These are phyloP conservation scores for Brachionus asplanchnoidis DNA, from an alignment of 1,140 invertebrate species.

Conservation along the genomic window DNA sequence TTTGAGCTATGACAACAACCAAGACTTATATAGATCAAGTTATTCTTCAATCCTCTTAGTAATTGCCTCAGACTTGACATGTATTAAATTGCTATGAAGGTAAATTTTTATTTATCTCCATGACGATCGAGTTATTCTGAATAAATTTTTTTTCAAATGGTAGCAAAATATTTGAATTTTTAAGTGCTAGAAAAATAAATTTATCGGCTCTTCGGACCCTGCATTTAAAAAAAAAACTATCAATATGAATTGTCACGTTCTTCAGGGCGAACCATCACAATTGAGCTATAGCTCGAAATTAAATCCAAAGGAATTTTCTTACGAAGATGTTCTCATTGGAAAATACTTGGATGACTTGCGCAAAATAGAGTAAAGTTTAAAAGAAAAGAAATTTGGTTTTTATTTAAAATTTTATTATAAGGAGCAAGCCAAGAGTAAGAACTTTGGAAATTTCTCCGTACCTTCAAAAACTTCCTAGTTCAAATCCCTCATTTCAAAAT, in stretches of 20 bases:
- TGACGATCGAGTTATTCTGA: constrained; percentile 23
- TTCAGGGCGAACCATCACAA: neutral
- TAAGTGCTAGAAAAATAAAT: neutral
- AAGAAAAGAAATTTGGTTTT: too few relatives aligned
- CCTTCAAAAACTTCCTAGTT: constrained; percentile 17
- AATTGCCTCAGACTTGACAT: neutral
- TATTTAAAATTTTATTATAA: neutral
- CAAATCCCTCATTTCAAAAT: neutral
- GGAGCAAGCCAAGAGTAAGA: neutral
- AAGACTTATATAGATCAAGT: constrained; percentile 19
- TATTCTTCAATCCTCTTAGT: neutral
- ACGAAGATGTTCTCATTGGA: constrained; percentile 31
- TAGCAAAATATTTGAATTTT: neutral
- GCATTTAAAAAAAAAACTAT: neutral
- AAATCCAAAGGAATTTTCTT: neutral
- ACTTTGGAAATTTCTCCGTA: constrained; percentile 30
- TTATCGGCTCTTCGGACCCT: neutral
- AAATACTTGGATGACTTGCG: constrained; percentile 26
- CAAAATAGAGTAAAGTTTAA: neutral
- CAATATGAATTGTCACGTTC: neutral
- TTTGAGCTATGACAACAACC: constrained; percentile 25
- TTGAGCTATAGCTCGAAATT: neutral
- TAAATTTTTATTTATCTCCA: constrained; percentile 30
- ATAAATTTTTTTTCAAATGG: constrained; percentile 4
- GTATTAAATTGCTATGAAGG: constrained; percentile 19